Conservation (phyloP, 2,888 invertebrate genomes). For the Cephus pygmeus region DNA sequence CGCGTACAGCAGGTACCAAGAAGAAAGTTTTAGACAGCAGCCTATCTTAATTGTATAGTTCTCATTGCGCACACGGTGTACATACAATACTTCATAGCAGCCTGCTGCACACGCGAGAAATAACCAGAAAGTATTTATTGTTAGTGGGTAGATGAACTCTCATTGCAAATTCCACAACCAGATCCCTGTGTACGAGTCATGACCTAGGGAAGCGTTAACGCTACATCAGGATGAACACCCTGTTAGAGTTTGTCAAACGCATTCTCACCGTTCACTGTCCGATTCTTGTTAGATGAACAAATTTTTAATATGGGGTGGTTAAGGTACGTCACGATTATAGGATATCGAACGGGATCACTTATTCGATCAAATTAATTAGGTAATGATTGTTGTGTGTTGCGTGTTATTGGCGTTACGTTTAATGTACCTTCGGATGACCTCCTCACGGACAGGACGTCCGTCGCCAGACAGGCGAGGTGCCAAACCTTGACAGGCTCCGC, state of each 20-base stretch:
- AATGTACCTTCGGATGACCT: conserved; percentile 61
- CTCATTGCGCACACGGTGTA: neutral
- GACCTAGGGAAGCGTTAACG: neutral
- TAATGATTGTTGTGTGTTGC: conserved; percentile 25
- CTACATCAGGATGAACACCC: neutral
- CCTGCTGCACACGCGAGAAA: neutral
- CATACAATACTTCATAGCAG: neutral
- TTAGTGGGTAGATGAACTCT: conserved; percentile 36
- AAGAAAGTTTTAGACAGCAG: too few species aligned
- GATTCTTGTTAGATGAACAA: neutral
- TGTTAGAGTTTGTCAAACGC: neutral
- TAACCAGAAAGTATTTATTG: conserved; percentile 15
- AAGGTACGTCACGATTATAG: neutral
- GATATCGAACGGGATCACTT: neutral
- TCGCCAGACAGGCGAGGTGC: conserved; percentile 62
- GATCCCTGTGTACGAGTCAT: conserved; percentile 9
- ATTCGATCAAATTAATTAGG: neutral
- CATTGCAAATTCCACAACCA: conserved; percentile 40
- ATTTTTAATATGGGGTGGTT: neutral
- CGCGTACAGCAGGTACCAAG: neutral
- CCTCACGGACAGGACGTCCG: conserved; percentile 59
- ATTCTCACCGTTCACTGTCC: neutral
- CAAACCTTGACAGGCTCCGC: conserved; percentile 62
- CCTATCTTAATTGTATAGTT: too few species aligned
- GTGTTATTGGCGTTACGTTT: conserved; percentile 40